A percentile compares a stretch with the other conserved stretches of the same genome.
phyloP scores from a whole-genome alignment of 2,888 invertebrate genomes.

The Pachydiplax longipennis region DNA sequence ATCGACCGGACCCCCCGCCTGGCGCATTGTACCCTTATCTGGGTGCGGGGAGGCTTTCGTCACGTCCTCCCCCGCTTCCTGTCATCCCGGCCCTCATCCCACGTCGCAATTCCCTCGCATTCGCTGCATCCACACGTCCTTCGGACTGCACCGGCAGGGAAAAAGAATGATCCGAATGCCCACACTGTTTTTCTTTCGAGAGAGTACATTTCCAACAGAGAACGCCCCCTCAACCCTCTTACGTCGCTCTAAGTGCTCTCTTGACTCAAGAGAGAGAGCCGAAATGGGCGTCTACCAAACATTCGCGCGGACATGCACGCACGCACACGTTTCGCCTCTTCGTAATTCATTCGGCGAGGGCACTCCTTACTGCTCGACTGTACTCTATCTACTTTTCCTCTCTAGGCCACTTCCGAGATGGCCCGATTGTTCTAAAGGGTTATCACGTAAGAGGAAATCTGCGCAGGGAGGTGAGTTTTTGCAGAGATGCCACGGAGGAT shows the following conservation, averaged over 20 bases:
- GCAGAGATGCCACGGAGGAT: neutral
- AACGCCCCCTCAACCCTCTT: neutral
- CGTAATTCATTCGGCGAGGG: neutral
- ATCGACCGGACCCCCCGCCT: neutral
- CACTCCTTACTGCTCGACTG: neutral
- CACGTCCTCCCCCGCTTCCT: constrained; percentile 18
- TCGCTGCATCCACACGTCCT: neutral
- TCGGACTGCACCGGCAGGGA: neutral
- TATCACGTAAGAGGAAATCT: neutral
- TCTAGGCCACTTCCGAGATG: neutral
- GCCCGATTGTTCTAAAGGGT: neutral
- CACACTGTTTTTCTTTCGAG: neutral
- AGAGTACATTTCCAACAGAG: neutral
- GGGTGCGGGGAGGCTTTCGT: constrained; percentile 13
- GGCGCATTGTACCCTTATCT: neutral
- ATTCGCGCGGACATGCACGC: neutral
- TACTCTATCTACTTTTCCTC: neutral
- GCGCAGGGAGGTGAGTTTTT: neutral
- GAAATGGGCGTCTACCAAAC: neutral
- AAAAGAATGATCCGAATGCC: neutral
- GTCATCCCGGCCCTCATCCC: neutral
- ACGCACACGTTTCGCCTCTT: neutral
- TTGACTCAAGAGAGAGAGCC: neutral
- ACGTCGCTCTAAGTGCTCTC: neutral
- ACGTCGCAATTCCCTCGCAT: neutral